Percentiles rank a stretch among this genome's conserved stretches.
These are phyloP conservation scores for Sciurus carolinensis DNA, from an alignment of 2,797 vertebrate species.

Conservation along the genomic window DNA sequence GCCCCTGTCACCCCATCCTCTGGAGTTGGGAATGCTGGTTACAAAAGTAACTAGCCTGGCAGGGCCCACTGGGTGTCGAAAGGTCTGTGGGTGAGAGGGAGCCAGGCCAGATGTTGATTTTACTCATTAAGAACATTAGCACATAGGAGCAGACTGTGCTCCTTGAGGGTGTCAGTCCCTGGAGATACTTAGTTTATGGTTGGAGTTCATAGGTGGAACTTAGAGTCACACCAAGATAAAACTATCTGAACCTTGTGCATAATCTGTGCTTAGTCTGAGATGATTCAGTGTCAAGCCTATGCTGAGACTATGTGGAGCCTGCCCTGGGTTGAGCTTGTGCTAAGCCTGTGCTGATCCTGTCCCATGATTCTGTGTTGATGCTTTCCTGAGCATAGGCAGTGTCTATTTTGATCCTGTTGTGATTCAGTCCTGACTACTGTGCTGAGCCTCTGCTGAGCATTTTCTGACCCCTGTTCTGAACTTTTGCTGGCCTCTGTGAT, in stretches of 20 bases:
- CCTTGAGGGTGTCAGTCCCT: not conserved
- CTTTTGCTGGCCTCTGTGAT: too few relatives aligned
- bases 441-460: too few relatives aligned
- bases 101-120: not conserved
- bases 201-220: not conserved
- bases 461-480: too few relatives aligned
- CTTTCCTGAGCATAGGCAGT: too few relatives aligned
- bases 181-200: not conserved
- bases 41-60: constrained; percentile 94
- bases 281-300: not conserved
- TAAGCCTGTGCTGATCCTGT: not conserved
- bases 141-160: too few relatives aligned
- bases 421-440: too few relatives aligned
- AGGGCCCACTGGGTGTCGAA: constrained; percentile 92
- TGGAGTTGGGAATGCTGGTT: constrained; percentile 91
- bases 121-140: not conserved
- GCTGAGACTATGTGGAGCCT: not conserved
- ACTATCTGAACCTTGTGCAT: not conserved
- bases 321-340: too few relatives aligned
- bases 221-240: not conserved
- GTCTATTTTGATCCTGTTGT: not conserved
- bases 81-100: constrained; percentile 89
- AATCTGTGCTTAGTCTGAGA: not conserved
- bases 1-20: constrained; percentile 92
- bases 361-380: too few relatives aligned